phyloP scores from a whole-genome alignment of 2,888 invertebrate genomes.

The Gnatocerus cornutus region DNA sequence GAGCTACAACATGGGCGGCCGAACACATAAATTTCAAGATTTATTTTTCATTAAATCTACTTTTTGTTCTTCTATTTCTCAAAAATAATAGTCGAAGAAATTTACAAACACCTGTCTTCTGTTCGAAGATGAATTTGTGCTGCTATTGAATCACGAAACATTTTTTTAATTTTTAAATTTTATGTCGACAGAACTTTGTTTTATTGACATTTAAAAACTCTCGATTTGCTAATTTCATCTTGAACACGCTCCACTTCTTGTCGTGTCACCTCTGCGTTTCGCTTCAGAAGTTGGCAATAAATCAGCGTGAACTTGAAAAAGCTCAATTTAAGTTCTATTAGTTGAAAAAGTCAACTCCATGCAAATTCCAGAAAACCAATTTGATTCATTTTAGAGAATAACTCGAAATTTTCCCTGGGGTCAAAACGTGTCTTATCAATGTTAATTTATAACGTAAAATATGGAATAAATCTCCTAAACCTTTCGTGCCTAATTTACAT shows the following conservation, averaged over 20 bases:
- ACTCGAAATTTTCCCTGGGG: not conserved
- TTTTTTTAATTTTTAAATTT: not conserved
- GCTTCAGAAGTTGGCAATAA: constrained; percentile 12
- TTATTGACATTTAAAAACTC: constrained; percentile 5
- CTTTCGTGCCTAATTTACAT: no score
- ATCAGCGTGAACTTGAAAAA: constrained; percentile 24
- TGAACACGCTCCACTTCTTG: constrained; percentile 3
- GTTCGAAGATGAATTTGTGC: not conserved
- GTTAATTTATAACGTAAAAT: not conserved
- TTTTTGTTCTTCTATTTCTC: no score
- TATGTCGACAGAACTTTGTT: not conserved
- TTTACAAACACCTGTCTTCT: no score
- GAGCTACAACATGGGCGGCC: no score
- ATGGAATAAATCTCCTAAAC: no score
- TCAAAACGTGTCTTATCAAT: not conserved
- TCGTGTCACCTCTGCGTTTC: constrained; percentile 8
- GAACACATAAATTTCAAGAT: no score
- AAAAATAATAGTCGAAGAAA: no score
- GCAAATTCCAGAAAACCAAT: constrained; percentile 6
- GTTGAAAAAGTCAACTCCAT: constrained; percentile 18
- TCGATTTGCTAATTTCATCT: constrained; percentile 6
- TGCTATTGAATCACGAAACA: not conserved
- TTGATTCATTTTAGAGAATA: not conserved
- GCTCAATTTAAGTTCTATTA: constrained; percentile 28
- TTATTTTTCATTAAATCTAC: no score